These are phyloP conservation scores for Stenopsyche tienmushanensis DNA, from an alignment of 1,140 invertebrate genomes.

Conservation along the genomic window DNA sequence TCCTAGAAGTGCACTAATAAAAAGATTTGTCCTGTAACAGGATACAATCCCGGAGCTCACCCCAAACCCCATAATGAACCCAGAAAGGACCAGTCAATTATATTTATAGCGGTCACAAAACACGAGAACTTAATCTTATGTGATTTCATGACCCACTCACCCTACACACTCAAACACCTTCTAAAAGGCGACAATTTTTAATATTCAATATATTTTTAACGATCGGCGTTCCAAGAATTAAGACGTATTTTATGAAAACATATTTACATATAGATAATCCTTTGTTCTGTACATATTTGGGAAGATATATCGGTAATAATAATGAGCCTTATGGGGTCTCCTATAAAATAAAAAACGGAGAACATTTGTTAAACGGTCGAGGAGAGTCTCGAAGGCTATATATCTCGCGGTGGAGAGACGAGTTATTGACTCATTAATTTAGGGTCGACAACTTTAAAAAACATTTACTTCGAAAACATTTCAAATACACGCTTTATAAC, in stretches of 20 bases:
- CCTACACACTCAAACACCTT: too few species aligned
- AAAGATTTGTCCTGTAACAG: slow-evolving; percentile 29
- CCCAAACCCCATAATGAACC: slow-evolving; percentile 12
- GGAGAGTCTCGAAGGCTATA: slow-evolving; percentile 16
- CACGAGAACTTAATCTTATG: slow-evolving; percentile 22
- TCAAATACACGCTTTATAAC: slow-evolving; percentile 40
- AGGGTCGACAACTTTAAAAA: slow-evolving; percentile 37
- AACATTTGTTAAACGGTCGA: slow-evolving; percentile 14
- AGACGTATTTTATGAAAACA: too few species aligned
- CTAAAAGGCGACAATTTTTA: too few species aligned
- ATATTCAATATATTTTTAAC: too few species aligned
- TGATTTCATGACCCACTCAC: slow-evolving; percentile 17
- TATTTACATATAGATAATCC: too few species aligned
- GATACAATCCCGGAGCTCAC: background rate
- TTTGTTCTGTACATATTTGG: too few species aligned
- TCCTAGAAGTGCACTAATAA: slow-evolving; percentile 27
- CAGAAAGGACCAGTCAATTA: slow-evolving; percentile 10
- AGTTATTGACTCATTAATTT: slow-evolving; percentile 42
- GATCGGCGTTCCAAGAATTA: too few species aligned
- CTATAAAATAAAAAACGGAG: too few species aligned
- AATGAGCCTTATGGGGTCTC: too few species aligned
- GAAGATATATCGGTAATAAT: too few species aligned
- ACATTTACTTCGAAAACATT: slow-evolving; percentile 36
- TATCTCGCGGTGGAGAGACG: slow-evolving; percentile 28
- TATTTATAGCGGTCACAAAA: slow-evolving; percentile 31